These are phyloP conservation scores for Leucoraja ocellata DNA, from an alignment of 2,797 vertebrate species.

Conservation along the genomic window DNA sequence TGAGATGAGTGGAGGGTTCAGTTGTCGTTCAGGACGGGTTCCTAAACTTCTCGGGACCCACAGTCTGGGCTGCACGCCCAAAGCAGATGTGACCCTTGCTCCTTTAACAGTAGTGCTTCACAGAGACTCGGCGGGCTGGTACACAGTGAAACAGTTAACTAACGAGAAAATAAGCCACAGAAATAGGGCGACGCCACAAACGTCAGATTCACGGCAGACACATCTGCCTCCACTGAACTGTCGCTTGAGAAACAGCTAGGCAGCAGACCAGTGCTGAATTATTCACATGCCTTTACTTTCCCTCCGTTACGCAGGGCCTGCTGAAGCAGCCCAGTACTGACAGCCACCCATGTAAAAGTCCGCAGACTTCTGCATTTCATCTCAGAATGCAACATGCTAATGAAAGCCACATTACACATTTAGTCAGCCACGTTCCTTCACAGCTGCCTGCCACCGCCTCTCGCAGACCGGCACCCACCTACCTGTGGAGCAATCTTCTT, in stretches of 20 bases:
- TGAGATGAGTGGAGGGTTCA: neutral
- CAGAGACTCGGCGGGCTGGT: too few relatives aligned
- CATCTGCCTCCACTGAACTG: neutral
- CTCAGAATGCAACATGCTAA: too few relatives aligned
- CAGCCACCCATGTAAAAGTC: conserved; percentile 37
- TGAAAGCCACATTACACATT: neutral
- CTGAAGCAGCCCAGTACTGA: conserved; percentile 40
- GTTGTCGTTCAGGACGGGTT: neutral
- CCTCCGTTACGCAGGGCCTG: conserved; percentile 45
- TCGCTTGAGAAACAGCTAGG: conserved; percentile 43
- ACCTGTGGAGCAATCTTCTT: conserved; percentile 42
- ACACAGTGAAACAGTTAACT: neutral
- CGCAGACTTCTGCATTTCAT: neutral
- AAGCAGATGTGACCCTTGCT: conserved; percentile 2
- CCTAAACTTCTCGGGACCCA: neutral
- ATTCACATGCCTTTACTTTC: conserved; percentile 61
- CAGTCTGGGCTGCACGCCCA: too few relatives aligned
- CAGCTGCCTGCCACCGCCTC: neutral
- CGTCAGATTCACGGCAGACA: too few relatives aligned
- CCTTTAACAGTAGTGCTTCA: neutral
- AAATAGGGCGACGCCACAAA: neutral
- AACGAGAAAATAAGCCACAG: neutral
- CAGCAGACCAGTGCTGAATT: conserved; percentile 63
- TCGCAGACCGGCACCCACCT: conserved; percentile 3
- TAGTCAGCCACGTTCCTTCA: too few relatives aligned